Conservation (phyloP, 2,888 invertebrate species). For the Apoda limacodes region DNA sequence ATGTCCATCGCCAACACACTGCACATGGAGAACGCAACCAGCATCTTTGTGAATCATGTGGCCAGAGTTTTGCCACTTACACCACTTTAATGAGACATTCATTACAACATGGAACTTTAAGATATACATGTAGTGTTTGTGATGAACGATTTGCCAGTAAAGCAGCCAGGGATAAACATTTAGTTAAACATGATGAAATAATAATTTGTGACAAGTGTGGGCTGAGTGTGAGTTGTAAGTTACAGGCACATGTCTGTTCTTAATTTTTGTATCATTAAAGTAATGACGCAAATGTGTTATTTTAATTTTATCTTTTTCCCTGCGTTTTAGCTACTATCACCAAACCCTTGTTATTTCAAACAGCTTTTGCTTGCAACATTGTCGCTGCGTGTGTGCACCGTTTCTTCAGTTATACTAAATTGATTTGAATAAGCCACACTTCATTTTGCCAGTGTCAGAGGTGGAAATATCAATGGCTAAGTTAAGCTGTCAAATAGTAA, state of each 20-base stretch:
- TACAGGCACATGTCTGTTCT: constrained; percentile 35
- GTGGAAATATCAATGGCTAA: too few species aligned
- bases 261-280: too few species aligned
- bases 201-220: constrained; percentile 58
- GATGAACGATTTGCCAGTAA: constrained; percentile 28
- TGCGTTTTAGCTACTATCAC: too few species aligned
- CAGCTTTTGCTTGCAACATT: too few species aligned
- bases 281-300: too few species aligned
- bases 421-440: too few species aligned
- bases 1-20: constrained; percentile 65
- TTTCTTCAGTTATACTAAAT: too few species aligned
- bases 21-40: constrained; percentile 25
- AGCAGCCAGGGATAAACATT: constrained; percentile 31
- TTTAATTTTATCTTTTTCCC: too few species aligned
- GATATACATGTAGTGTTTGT: constrained; percentile 36
- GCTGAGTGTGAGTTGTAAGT: constrained; percentile 26
- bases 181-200: constrained; percentile 34
- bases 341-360: too few species aligned
- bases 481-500: too few species aligned
- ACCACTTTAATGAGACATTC: constrained; percentile 42
- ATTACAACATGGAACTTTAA: constrained; percentile 27
- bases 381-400: too few species aligned
- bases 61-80: constrained; percentile 44
- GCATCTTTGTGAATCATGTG: constrained; percentile 58
- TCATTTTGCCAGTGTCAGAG: too few species aligned